phyloP scores from a whole-genome alignment of 2,797 vertebrate genomes.

The Hylomyscus alleni region DNA sequence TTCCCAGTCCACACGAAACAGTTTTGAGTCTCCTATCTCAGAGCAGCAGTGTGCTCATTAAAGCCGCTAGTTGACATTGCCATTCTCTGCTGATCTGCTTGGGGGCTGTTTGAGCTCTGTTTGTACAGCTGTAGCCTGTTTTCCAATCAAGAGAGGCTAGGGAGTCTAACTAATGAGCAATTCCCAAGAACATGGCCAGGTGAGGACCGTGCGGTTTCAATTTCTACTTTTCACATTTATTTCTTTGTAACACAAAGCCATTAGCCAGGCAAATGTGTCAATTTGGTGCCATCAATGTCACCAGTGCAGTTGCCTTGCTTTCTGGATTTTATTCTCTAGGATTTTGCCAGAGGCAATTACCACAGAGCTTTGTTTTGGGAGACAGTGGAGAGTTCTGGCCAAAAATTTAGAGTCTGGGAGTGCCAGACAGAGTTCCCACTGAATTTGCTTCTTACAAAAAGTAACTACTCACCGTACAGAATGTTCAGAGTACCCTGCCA shows the following conservation, averaged over 20 bases:
- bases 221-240: slow-evolving; percentile 51
- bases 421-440: slow-evolving; percentile 48
- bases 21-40: slow-evolving; percentile 56
- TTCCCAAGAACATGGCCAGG: slow-evolving; percentile 59
- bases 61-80: slow-evolving; percentile 36
- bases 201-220: slow-evolving; percentile 13
- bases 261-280: slow-evolving; percentile 67
- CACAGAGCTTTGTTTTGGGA: slow-evolving; percentile 72
- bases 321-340: slow-evolving; percentile 65
- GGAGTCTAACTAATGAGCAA: slow-evolving; percentile 52
- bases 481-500: neutral
- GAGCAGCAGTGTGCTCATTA: slow-evolving; percentile 60
- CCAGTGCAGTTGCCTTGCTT: slow-evolving; percentile 30
- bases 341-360: slow-evolving; percentile 78
- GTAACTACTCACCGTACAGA: neutral
- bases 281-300: slow-evolving; percentile 60
- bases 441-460: slow-evolving; percentile 71
- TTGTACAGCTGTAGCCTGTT: slow-evolving; percentile 72
- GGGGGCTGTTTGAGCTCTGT: slow-evolving; percentile 64
- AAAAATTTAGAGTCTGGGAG: slow-evolving; percentile 47
- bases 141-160: slow-evolving; percentile 68
- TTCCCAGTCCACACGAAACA: neutral
- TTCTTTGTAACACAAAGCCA: slow-evolving; percentile 39
- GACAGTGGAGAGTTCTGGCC: slow-evolving; percentile 54
- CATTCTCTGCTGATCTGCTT: slow-evolving; percentile 62